phyloP scores from a whole-genome alignment of 2,113 vertebrate species.

The Corynorhinus townsendii region DNA sequence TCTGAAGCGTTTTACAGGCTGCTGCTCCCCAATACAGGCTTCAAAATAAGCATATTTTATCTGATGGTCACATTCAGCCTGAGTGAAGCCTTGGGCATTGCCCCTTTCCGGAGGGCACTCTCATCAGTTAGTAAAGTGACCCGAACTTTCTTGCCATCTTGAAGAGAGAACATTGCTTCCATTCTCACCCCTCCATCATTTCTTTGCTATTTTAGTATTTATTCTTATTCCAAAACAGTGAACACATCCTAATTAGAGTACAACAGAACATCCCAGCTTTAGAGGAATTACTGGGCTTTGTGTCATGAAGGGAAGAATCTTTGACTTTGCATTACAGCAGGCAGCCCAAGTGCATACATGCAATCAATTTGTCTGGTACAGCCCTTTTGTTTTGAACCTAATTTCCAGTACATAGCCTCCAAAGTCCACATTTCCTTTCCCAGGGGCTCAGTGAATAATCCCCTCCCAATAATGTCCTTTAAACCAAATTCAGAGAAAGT shows the following conservation, averaged over 20 bases:
- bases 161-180: background rate
- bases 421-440: background rate
- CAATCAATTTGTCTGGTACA: background rate
- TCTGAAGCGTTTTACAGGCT: background rate
- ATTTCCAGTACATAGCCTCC: background rate
- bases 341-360: background rate
- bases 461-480: background rate
- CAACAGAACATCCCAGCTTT: background rate
- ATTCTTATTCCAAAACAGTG: background rate
- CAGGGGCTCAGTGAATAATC: background rate
- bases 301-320: background rate
- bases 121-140: background rate
- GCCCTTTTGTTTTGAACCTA: background rate
- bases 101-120: background rate
- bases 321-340: background rate
- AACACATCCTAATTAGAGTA: background rate
- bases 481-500: background rate
- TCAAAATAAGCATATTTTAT: background rate
- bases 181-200: background rate
- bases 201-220: background rate
- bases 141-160: background rate
- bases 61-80: background rate
- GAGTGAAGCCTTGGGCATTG: background rate
- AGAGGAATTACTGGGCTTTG: background rate
- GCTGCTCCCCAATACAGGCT: background rate